A percentile compares a stretch with the other conserved stretches of the same genome.
These are phyloP conservation scores for Taphrorychus bicolor DNA, from an alignment of 2,888 invertebrate genomes.

Conservation along the genomic window DNA sequence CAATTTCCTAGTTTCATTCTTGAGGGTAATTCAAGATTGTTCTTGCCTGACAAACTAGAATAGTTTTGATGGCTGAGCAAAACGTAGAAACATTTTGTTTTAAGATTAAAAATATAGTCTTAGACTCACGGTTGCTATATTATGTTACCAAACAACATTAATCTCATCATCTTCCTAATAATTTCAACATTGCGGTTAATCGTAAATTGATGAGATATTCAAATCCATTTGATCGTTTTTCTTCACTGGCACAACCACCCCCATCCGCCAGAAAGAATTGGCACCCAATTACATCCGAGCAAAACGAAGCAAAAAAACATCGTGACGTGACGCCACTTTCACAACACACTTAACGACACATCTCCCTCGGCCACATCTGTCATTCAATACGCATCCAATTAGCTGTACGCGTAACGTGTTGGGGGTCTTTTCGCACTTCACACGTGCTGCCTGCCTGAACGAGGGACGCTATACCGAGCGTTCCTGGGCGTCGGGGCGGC, in stretches of 20 bases:
- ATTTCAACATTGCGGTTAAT: too few species aligned
- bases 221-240: too few species aligned
- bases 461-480: conserved; percentile 20
- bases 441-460: conserved; percentile 18
- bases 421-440: conserved; percentile 14
- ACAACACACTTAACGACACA: background rate
- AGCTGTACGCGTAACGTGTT: background rate
- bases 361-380: background rate
- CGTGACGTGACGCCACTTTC: background rate
- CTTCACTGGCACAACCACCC: background rate
- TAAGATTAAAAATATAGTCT: too few species aligned
- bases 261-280: background rate
- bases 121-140: too few species aligned
- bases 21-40: too few species aligned
- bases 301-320: background rate
- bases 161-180: too few species aligned
- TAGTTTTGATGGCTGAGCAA: too few species aligned
- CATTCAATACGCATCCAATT: conserved; percentile 5
- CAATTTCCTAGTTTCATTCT: too few species aligned
- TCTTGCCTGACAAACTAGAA: too few species aligned
- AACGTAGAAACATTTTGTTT: too few species aligned
- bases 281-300: background rate
- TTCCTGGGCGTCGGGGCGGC: conserved; percentile 27
- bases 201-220: too few species aligned
- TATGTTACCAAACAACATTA: too few species aligned